Base-by-base conservation (phyloP, 2,797 vertebrate species). In the Peromyscus aztecus region DNA sequence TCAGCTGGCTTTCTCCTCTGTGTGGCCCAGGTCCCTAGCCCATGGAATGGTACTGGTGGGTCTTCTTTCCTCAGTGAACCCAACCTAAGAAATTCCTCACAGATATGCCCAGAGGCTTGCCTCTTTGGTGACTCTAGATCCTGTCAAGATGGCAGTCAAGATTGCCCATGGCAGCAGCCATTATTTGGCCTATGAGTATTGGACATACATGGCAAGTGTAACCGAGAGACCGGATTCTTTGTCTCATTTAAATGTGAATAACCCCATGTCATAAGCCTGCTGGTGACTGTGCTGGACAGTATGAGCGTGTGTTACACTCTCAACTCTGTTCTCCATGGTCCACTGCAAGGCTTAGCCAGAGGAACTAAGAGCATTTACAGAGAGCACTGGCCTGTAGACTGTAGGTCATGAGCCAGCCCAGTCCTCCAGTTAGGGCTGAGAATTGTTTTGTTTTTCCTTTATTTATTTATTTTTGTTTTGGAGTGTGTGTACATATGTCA, bases 221-320 rank as follows among this genome's bases (percentile, higher is more conserved):
- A 76, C 61, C 16, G 21, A 63, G 81, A 73, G 57, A 57, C 49
- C 14, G 19, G 55, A 69, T 46, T 78, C 90, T 37, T 24, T 55
- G 21, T 94, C 95, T 85, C 0, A 29, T 69, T 96, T 86, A 69
- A 67, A 91, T 89, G 89, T 43, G 27, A 49, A 57, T n/a, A 83
- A n/a, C 27, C 24, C 31, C 4, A 11, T 61, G 76, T 12, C 7
- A 11, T 17, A 8, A 69, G 49, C 27, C 67, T 43, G 9, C 24
- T 34, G 59, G 59, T 55, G 29, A 37, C n/a, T 3, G 2, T 67
- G 3, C 29, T 61, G n/a, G 75, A 29, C 11, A 76, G 37, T 13
- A n/a, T 34, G 57, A 37, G 27, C n/a, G 19, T 81, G 27, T 2
- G 34, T 0, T 2, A 24, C 43, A 14, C 19, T 14, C 31, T 57